Conservation (phyloP, 2,113 vertebrate species). For the Cavia porcellus region DNA sequence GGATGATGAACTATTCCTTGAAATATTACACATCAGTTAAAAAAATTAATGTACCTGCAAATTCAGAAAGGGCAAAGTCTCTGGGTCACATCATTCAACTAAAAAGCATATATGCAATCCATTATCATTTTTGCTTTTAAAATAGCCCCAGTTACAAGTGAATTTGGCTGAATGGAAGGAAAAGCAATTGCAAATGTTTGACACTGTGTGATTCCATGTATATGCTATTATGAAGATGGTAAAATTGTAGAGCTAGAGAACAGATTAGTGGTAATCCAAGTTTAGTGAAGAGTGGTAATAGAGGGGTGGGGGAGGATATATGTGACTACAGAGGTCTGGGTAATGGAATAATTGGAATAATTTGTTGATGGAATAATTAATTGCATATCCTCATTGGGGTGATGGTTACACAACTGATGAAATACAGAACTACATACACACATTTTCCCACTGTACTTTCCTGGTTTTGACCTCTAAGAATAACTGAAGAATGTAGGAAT, state of each 20-base stretch:
- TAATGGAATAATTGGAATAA: background rate
- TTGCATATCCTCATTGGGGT: background rate
- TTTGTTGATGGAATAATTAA: slow-evolving; percentile 19
- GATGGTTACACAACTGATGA: background rate
- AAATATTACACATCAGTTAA: background rate
- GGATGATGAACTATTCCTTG: background rate
- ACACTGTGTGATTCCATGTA: background rate
- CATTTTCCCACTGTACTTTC: background rate
- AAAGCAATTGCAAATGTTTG: background rate
- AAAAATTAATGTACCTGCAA: background rate
- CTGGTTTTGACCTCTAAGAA: background rate
- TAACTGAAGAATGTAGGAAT: background rate
- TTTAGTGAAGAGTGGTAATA: background rate
- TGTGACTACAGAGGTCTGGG: background rate
- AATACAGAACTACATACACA: background rate
- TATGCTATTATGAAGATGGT: background rate
- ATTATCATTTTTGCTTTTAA: background rate
- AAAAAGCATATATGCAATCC: background rate
- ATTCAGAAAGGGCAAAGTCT: background rate
- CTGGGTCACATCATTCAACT: background rate
- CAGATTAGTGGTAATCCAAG: background rate
- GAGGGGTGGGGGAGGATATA: background rate
- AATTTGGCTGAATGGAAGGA: background rate
- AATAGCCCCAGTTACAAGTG: background rate
- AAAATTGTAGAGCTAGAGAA: background rate